Conservation (phyloP, 2,888 invertebrate genomes). For the Synergus japonicus region DNA sequence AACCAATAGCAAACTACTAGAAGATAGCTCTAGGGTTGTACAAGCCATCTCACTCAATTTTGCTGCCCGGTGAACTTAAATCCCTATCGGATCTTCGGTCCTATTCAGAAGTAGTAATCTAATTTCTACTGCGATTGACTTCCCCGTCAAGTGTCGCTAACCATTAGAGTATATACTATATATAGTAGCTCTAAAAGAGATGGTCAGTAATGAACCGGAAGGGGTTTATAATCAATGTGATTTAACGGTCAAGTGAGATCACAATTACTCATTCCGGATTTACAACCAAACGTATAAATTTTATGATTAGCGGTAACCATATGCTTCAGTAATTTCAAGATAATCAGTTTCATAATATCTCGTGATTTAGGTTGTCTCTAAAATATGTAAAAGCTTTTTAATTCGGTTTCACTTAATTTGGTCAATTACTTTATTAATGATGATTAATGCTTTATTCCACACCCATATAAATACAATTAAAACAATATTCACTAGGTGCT, state of each 20-base stretch:
- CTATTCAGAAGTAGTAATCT: slow-evolving; percentile 34
- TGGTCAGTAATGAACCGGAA: slow-evolving; percentile 9
- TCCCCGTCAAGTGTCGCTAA: slow-evolving; percentile 27
- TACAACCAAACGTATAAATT: not conserved
- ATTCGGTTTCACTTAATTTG: not conserved
- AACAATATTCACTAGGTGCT: not conserved
- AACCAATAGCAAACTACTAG: slow-evolving; percentile 24
- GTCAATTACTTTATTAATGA: not conserved
- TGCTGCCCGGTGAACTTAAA: slow-evolving; percentile 32
- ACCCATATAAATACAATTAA: too few relatives aligned
- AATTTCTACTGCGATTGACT: slow-evolving; percentile 33
- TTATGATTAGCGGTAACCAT: not conserved
- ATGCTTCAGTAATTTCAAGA: not conserved
- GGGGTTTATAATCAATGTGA: not conserved
- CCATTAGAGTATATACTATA: slow-evolving; percentile 17
- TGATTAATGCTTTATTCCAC: not conserved
- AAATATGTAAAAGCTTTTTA: not conserved
- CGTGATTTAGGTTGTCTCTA: not conserved
- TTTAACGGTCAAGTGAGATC: not conserved
- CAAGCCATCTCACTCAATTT: slow-evolving; percentile 37
- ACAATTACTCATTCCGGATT: not conserved
- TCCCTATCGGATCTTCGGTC: slow-evolving; percentile 21
- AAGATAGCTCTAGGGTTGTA: slow-evolving; percentile 30
- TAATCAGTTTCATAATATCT: not conserved
- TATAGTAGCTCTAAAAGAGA: not conserved